Conservation (phyloP, 2,888 invertebrate genomes). For the Apocheima hispidaria region DNA sequence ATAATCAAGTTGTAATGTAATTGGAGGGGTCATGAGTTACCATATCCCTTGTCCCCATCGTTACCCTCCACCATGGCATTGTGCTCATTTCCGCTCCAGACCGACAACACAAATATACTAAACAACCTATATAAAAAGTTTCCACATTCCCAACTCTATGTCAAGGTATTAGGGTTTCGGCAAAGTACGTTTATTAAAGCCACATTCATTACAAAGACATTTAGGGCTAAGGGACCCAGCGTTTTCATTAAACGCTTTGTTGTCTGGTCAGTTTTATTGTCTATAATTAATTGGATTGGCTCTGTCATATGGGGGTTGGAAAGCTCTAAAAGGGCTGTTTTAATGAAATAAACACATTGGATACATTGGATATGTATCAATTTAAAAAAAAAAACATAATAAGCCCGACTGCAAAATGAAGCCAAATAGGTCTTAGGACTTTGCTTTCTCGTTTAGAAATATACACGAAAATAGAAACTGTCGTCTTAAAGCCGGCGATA, state of each 20-base stretch:
- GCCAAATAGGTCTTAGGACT: no score
- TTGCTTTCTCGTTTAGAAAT: no score
- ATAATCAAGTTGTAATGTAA: conserved; percentile 55
- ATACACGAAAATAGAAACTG: no score
- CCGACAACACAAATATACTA: conserved; percentile 28
- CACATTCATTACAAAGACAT: conserved; percentile 41
- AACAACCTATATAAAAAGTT: conserved; percentile 7
- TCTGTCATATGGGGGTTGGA: conserved; percentile 20
- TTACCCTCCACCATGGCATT: conserved; percentile 50
- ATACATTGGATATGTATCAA: no score
- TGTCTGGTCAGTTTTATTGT: conserved; percentile 43
- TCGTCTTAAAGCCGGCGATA: not conserved
- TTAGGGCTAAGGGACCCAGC: conserved; percentile 40
- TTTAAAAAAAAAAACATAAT: no score
- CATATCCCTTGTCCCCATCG: conserved; percentile 56
- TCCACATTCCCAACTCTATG: conserved; percentile 25
- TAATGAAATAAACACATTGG: not conserved
- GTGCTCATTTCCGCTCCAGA: conserved; percentile 56
- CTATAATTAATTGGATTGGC: conserved; percentile 36
- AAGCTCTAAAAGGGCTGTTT: conserved; percentile 13
- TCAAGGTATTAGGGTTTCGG: conserved; percentile 9
- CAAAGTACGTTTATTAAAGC: not conserved
- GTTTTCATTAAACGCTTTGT: conserved; percentile 44
- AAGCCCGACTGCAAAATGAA: no score
- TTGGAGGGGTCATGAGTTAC: conserved; percentile 57